phyloP scores from a whole-genome alignment of 1,140 invertebrate species.

The Zaprionus davidi region DNA sequence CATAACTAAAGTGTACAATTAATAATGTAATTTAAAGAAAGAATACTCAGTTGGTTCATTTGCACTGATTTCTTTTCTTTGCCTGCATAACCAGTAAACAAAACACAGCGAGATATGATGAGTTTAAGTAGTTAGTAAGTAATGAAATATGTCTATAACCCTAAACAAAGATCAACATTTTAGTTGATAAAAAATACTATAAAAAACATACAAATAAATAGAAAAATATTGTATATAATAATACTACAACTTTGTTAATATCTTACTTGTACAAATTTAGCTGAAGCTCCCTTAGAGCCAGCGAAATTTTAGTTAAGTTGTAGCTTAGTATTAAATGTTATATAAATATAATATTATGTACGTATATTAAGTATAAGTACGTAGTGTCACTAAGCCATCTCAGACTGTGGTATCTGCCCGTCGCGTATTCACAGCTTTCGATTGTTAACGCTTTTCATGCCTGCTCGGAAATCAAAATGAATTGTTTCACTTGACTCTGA shows the following conservation, averaged over 20 bases:
- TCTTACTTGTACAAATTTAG: too few relatives aligned
- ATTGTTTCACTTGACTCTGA: conserved; percentile 22
- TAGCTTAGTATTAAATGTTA: too few relatives aligned
- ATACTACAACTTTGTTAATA: too few relatives aligned
- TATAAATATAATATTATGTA: too few relatives aligned
- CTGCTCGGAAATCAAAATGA: conserved; percentile 32
- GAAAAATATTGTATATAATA: too few relatives aligned
- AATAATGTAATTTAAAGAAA: not conserved
- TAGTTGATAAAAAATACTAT: too few relatives aligned
- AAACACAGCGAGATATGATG: not conserved
- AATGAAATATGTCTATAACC: not conserved
- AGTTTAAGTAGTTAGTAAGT: not conserved
- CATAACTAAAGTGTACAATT: too few relatives aligned
- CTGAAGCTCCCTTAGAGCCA: too few relatives aligned
- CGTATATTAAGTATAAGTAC: too few relatives aligned
- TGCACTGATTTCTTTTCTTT: not conserved
- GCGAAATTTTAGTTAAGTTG: too few relatives aligned
- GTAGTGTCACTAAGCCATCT: not conserved
- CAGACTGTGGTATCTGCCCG: not conserved
- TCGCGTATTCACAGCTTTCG: not conserved
- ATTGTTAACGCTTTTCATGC: not conserved
- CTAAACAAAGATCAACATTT: too few relatives aligned
- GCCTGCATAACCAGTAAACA: not conserved
- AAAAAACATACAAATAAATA: too few relatives aligned
- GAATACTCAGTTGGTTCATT: not conserved